phyloP scores from a whole-genome alignment of 2,888 invertebrate genomes.

The Tetrapedia diversipes region DNA sequence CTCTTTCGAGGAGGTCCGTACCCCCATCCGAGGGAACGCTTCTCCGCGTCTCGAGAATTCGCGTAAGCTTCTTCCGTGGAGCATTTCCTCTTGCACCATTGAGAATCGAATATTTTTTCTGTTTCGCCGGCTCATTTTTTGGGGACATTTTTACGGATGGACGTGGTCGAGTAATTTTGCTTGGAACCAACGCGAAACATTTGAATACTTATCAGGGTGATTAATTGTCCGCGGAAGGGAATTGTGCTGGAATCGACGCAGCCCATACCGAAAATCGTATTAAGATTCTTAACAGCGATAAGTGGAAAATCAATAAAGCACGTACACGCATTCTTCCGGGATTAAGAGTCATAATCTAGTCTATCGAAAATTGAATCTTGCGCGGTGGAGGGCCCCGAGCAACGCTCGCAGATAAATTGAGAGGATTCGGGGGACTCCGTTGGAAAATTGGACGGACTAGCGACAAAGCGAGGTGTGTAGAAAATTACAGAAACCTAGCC shows the following conservation, averaged over 20 bases:
- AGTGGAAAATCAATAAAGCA: slow-evolving; percentile 74
- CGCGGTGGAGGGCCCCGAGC: slow-evolving; percentile 5
- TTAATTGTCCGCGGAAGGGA: slow-evolving; percentile 48
- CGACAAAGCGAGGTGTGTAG: too few relatives aligned
- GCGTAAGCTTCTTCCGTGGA: neutral
- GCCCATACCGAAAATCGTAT: slow-evolving; percentile 21
- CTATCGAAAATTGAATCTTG: slow-evolving; percentile 80
- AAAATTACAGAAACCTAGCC: neutral
- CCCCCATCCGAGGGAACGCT: neutral
- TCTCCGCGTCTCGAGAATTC: slow-evolving; percentile 12
- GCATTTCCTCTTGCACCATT: neutral
- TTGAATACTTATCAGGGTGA: slow-evolving; percentile 17
- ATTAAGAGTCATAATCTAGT: slow-evolving; percentile 68
- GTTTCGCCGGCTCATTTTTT: neutral
- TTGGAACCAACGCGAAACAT: too few relatives aligned
- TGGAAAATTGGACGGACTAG: neutral
- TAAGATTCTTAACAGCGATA: slow-evolving; percentile 71
- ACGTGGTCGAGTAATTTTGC: too few relatives aligned
- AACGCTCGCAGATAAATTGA: slow-evolving; percentile 1
- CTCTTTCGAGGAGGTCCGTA: slow-evolving; percentile 24
- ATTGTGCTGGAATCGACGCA: slow-evolving; percentile 9
- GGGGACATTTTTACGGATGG: too few relatives aligned
- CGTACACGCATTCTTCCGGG: slow-evolving; percentile 72
- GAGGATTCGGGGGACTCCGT: neutral
- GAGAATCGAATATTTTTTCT: slow-evolving; percentile 13